Percentiles rank a stretch among this genome's conserved stretches.
Evolutionary conservation across 1,140 invertebrate genomes (phyloP).

Genomic region (Lamellibrachia luymesi): DNA sequence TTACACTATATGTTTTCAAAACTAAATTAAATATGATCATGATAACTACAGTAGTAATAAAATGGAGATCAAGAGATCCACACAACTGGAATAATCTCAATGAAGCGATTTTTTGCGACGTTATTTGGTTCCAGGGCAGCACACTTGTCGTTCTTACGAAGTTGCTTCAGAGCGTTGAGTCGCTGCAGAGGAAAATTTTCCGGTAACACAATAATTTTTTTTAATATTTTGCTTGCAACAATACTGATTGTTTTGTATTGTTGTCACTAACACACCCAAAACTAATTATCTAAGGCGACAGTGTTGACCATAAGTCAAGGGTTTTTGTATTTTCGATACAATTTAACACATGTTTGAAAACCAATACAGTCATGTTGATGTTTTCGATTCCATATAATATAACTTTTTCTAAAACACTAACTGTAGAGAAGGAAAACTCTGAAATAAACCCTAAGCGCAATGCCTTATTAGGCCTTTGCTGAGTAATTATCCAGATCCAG

Average conservation of each 20-base stretch:
- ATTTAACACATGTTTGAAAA: too few species aligned
- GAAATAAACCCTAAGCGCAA: too few species aligned
- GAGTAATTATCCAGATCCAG: not conserved
- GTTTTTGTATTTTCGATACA: too few species aligned
- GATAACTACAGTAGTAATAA: not conserved
- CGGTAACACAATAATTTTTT: not conserved
- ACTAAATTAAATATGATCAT: not conserved
- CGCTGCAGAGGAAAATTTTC: not conserved
- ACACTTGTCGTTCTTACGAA: not conserved
- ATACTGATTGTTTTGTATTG: too few species aligned
- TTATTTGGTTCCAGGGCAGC: not conserved
- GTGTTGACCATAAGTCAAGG: too few species aligned
- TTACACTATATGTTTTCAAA: not conserved
- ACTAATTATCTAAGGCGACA: too few species aligned
- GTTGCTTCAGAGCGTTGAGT: not conserved
- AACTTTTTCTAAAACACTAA: too few species aligned
- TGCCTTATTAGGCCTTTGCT: too few species aligned
- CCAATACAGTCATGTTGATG: too few species aligned
- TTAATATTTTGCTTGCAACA: too few species aligned
- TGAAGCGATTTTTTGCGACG: conserved; percentile 13
- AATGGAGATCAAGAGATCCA: not conserved
- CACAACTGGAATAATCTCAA: conserved; percentile 16
- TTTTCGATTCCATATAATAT: too few species aligned
- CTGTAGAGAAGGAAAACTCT: too few species aligned
- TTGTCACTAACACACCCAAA: not conserved